These are phyloP conservation scores for Drosophila pectinifera DNA, from an alignment of 1,140 invertebrate species.

Conservation along the genomic window DNA sequence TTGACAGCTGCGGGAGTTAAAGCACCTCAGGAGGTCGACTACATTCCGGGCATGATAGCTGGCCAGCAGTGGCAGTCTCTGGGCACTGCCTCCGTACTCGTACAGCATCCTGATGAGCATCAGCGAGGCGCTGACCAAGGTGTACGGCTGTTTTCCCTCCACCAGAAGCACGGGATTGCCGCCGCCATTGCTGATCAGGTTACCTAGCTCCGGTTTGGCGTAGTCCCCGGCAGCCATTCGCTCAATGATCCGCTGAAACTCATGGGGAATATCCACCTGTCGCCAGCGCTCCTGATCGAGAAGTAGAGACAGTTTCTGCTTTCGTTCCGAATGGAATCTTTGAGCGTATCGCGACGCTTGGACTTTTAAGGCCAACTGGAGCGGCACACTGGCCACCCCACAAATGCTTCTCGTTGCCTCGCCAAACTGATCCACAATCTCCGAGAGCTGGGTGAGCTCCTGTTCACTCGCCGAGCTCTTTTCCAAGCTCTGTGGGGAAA, in stretches of 20 bases:
- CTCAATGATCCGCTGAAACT: slow-evolving; percentile 94
- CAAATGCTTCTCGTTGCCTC: slow-evolving; percentile 91
- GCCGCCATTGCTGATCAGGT: slow-evolving; percentile 65
- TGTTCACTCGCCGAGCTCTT: slow-evolving; percentile 88
- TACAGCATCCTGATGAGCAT: slow-evolving; percentile 94
- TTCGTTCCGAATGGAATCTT: slow-evolving; percentile 95
- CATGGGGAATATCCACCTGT: slow-evolving; percentile 94
- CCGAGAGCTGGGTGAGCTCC: slow-evolving; percentile 92
- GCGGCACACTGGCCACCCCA: slow-evolving; percentile 91
- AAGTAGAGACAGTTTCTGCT: slow-evolving; percentile 92
- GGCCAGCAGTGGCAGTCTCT: slow-evolving; percentile 88
- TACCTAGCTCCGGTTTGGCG: slow-evolving; percentile 59
- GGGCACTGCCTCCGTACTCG: slow-evolving; percentile 94
- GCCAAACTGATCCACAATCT: slow-evolving; percentile 92
- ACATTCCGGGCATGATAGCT: slow-evolving; percentile 91
- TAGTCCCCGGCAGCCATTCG: slow-evolving; percentile 87
- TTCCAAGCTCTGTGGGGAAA: slow-evolving; percentile 90
- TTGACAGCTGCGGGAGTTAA: slow-evolving; percentile 97
- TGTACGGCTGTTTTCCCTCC: slow-evolving; percentile 92
- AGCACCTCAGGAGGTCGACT: slow-evolving; percentile 94
- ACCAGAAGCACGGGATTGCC: slow-evolving; percentile 88
- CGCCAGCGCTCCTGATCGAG: slow-evolving; percentile 97
- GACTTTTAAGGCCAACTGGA: slow-evolving; percentile 93
- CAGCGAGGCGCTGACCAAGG: slow-evolving; percentile 93
- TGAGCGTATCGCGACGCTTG: slow-evolving; percentile 96